Conservation (phyloP, 2,888 invertebrate genomes). For the Marasmarcha lunaedactyla region DNA sequence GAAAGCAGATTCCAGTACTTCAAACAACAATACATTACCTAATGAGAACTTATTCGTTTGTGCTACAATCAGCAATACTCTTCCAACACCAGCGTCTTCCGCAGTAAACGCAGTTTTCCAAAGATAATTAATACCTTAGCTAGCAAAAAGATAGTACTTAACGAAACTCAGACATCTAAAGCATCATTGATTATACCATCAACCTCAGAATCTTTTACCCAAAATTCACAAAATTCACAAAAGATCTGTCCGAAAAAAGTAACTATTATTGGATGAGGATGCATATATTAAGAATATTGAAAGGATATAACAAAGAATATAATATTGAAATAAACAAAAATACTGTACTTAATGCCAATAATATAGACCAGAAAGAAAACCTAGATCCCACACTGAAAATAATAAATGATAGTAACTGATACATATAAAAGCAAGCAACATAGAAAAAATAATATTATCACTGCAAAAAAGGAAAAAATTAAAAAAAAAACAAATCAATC, state of each 20-base stretch:
- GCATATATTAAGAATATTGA: neutral
- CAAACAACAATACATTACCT: neutral
- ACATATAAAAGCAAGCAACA: no score
- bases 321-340: neutral
- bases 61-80: neutral
- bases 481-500: neutral
- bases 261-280: constrained; percentile 1
- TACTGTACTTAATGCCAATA: neutral
- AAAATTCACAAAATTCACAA: no score
- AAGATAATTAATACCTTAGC: neutral
- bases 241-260: neutral
- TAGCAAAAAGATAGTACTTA: neutral
- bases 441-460: neutral
- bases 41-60: no score
- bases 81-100: neutral
- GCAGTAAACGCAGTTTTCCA: neutral
- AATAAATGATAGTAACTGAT: neutral
- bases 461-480: neutral
- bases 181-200: neutral
- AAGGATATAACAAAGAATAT: neutral
- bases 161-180: neutral
- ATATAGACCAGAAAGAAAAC: neutral
- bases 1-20: neutral
- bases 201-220: neutral
- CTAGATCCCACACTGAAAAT: neutral